Conservation (phyloP, 2,113 vertebrate genomes). For the Scartelaos histophorus region DNA sequence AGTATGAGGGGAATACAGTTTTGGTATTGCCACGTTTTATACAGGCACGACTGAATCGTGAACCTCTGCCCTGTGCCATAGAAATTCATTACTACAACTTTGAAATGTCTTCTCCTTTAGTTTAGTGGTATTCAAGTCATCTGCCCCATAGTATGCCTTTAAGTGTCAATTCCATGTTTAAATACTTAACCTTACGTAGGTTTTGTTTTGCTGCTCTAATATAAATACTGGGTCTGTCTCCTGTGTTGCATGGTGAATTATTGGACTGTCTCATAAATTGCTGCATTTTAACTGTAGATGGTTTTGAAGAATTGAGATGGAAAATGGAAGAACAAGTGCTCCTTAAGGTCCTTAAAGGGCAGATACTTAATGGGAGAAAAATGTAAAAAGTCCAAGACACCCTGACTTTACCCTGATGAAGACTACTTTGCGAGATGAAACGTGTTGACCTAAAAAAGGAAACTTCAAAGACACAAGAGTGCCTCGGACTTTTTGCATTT, state of each 20-base stretch:
- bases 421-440: too few relatives aligned
- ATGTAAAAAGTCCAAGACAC: too few relatives aligned
- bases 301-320: slow-evolving; percentile 3
- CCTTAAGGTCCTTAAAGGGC: too few relatives aligned
- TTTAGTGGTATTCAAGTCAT: not conserved
- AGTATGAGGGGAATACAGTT: not conserved
- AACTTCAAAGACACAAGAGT: too few relatives aligned
- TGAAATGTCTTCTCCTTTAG: not conserved
- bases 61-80: not conserved
- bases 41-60: not conserved
- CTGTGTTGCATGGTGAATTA: not conserved
- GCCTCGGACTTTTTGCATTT: too few relatives aligned
- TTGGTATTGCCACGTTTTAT: not conserved
- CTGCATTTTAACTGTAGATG: not conserved
- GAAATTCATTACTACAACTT: not conserved
- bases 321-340: not conserved
- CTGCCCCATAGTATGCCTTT: slow-evolving; percentile 9
- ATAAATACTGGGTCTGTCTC: not conserved
- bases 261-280: not conserved
- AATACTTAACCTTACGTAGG: not conserved
- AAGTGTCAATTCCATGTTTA: not conserved
- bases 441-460: too few relatives aligned
- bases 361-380: too few relatives aligned
- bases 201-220: not conserved
- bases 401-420: too few relatives aligned